Evolutionary conservation across 1,140 invertebrate genomes (phyloP).

Genomic region (Tribolium madens): DNA sequence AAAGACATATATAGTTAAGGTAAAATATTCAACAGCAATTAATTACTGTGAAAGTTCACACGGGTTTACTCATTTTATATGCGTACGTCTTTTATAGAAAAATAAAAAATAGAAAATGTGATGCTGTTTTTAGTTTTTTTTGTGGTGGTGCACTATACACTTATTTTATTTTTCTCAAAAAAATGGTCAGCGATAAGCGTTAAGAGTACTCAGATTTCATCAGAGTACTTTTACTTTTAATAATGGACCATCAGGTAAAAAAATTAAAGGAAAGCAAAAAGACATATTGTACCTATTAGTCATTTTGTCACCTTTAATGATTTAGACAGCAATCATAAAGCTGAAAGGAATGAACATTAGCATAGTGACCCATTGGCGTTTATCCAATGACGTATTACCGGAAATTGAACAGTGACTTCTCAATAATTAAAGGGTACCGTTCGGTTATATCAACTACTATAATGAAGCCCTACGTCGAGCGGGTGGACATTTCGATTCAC

Average conservation of each 20-base stretch:
- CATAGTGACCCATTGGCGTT: conserved; percentile 30
- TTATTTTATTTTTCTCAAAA: too few relatives aligned
- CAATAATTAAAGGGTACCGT: conserved; percentile 59
- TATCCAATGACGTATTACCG: conserved; percentile 59
- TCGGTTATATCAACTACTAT: conserved; percentile 58
- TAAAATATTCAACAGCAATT: not conserved
- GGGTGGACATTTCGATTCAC: conserved; percentile 56
- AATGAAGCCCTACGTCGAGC: conserved; percentile 55
- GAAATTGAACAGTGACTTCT: conserved; percentile 61
- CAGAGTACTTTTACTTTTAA: too few relatives aligned
- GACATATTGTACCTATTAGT: too few relatives aligned
- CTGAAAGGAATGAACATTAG: not conserved
- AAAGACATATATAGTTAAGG: not conserved
- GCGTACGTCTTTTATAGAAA: too few relatives aligned
- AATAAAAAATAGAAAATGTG: too few relatives aligned
- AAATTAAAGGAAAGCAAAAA: too few relatives aligned
- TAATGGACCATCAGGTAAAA: too few relatives aligned
- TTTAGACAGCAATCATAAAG: not conserved
- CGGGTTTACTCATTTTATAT: not conserved
- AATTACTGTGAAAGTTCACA: not conserved
- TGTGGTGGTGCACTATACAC: too few relatives aligned
- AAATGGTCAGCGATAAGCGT: too few relatives aligned
- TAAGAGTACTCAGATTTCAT: too few relatives aligned
- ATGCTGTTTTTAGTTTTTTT: too few relatives aligned
- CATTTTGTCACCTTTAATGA: not conserved